phyloP scores from a whole-genome alignment of 2,888 invertebrate species.

The Drosophila barbarae region DNA sequence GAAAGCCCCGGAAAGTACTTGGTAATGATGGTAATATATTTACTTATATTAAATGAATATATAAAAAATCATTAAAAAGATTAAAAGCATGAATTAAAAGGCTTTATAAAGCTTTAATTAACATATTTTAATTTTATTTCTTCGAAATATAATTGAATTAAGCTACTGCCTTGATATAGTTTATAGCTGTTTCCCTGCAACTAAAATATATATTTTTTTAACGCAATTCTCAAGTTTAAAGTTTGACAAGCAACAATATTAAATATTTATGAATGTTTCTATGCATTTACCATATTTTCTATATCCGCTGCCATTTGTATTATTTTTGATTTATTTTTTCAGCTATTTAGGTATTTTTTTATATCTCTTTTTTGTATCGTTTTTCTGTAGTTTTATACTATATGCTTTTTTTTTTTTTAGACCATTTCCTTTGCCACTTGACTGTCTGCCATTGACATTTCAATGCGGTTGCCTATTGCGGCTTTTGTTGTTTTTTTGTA shows the following conservation, averaged over 20 bases:
- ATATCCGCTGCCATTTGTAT: neutral
- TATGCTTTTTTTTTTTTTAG: neutral
- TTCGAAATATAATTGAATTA: neutral
- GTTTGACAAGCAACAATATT: neutral
- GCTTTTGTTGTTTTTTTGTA: slow-evolving; percentile 23
- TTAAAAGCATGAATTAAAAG: too few relatives aligned
- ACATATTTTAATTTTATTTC: neutral
- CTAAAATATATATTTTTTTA: neutral
- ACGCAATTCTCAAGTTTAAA: neutral
- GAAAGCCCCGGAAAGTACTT: slow-evolving; percentile 1
- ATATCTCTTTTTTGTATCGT: neutral
- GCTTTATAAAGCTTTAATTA: neutral
- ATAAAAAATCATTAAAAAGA: too few relatives aligned
- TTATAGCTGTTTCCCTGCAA: neutral
- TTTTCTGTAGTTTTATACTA: neutral
- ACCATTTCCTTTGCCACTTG: slow-evolving; percentile 11
- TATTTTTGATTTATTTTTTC: neutral
- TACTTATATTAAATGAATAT: too few relatives aligned
- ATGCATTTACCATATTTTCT: slow-evolving; percentile 3
- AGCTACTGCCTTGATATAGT: neutral
- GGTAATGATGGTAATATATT: neutral
- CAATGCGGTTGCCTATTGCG: slow-evolving; percentile 26
- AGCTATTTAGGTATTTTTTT: slow-evolving; percentile 2
- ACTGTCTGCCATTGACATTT: slow-evolving; percentile 33
- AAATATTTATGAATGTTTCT: slow-evolving; percentile 4